Evolutionary conservation across 23 tunicate species (phyloP), one percentile per base, ranked within the genome.

Genomic region (Pegea sp.): DNA sequence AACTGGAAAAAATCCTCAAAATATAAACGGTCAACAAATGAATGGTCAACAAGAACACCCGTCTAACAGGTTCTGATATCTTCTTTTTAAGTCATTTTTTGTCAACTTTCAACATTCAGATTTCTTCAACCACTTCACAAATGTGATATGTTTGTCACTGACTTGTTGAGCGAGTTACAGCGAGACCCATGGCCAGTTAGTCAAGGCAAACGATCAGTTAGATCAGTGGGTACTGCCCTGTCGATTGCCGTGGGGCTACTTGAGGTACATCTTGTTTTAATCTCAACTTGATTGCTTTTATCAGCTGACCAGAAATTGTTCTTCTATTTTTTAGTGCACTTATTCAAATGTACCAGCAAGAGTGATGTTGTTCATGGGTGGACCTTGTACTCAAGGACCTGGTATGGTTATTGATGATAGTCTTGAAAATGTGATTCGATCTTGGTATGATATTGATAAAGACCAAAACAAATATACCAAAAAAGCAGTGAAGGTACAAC

Each of bases 141-240:
- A 52, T 91, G 99, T 38, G 99, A 91, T 43, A 74, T 72, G 93
- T 72, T 66, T 67, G 93, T 78, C 5, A 74, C 90, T 30, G 99
- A 91, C 59, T 54, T 91, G 19, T 67, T 91, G 19, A 75, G 77
- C 26, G 99, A 91, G 61, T 59, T 91, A 22, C 99, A 91, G 42
- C 59, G 99, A 8, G 99, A 91, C 52, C 99, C 99, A 34, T 91
- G 99, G 99, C 99, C 99, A 3, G 99, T 91, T 11, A 33, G 72
- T 11, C 90, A 79, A 44, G 99, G 99, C 5, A 91, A 91, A 58
- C 77, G 99, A 26, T 69, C 99, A 2, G 30, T 91, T 24, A 64
- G 99, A 23, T 78, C 92, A 8, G 93, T 91, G 22, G 99, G 99
- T 19, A 65, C 76, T 1, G 99, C 99, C 1, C 54, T 91, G 58